Percentiles rank a stretch among this genome's conserved stretches.
Conservation (phyloP, 1,140 invertebrate genomes). For the Atopsyche davidsoni region DNA sequence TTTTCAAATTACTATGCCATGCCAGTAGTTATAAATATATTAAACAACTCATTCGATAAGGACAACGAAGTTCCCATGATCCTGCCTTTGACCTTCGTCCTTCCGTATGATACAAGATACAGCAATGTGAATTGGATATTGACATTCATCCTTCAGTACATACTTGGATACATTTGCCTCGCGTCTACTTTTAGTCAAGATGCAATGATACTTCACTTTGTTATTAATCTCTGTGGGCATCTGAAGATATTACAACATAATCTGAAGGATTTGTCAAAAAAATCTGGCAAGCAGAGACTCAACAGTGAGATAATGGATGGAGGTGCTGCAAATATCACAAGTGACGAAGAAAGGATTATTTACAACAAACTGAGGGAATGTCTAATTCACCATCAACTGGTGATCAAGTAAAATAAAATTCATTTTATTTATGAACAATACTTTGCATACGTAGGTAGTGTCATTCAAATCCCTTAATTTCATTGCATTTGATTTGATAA, state of each 20-base stretch:
- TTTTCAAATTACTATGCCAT: slow-evolving; percentile 2
- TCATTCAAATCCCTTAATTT: no score
- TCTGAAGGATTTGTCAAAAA: background rate
- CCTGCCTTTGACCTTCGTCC: slow-evolving; percentile 6
- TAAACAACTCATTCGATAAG: slow-evolving; percentile 2
- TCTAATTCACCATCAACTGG: slow-evolving; percentile 14
- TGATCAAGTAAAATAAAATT: slow-evolving; percentile 11
- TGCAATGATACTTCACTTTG: background rate
- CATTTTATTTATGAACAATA: no score
- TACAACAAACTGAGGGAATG: slow-evolving; percentile 13
- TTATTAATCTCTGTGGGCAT: slow-evolving; percentile 6
- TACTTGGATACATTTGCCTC: slow-evolving; percentile 13
- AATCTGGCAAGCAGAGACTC: no score
- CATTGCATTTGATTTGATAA: no score
- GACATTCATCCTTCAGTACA: slow-evolving; percentile 5
- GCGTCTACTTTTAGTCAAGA: slow-evolving; percentile 8
- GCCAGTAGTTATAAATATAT: background rate
- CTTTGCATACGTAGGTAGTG: no score
- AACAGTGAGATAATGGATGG: background rate
- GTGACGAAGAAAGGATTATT: slow-evolving; percentile 4
- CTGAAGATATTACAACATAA: slow-evolving; percentile 6
- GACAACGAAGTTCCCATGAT: slow-evolving; percentile 1
- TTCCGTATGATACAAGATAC: slow-evolving; percentile 11
- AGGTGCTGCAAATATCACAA: background rate
- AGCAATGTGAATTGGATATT: slow-evolving; percentile 10